Base-by-base conservation (phyloP, 2,113 vertebrate species). In the Natator depressus region DNA sequence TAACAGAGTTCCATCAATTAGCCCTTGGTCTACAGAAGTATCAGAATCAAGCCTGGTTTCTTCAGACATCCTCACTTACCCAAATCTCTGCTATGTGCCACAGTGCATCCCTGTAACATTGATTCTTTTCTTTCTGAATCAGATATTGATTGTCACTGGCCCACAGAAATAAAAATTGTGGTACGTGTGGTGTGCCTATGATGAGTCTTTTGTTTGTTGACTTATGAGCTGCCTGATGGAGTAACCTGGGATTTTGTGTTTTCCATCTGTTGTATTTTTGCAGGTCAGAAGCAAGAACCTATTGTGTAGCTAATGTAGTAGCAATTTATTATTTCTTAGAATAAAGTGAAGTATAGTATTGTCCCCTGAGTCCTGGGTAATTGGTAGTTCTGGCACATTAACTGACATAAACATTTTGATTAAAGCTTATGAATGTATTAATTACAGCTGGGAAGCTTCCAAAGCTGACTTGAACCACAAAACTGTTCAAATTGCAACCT, bases 361-460 rank as follows among this genome's bases (percentile, higher is more conserved):
- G 91, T 92, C 94, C 93, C 96, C 92, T 88, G 76, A 89, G 97
- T 2, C 0, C 75, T 81, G 54, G 27, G 84, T 59, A 95, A 80
- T 92, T 92, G 96, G 85, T 81, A 92, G 91, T 97, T 95, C 96
- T 97, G 95, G 89, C 91, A 95, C 93, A 96, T 96, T 97, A 96
- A 85, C 82, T 93, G 96, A 93, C 91, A 92, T 94, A 97, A 97
- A 97, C 96, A 96, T 97, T 97, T 97, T 97, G 96, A 97, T 97
- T 97, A 97, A 96, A 96, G 91, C 91, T 94, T 95, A 93, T 90
- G 96, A 97, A 96, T 97, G 82, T 94, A 97, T 97, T 97, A 97
- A 97, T 97, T 97, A 97, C 93, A 97, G 86, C 93, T 97, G 96
- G 96, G 96, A 96, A 94, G 96, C 94, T 96, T 96, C 95, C 96